Conservation (phyloP, 2,113 vertebrate species). For the Pithys albifrons region DNA sequence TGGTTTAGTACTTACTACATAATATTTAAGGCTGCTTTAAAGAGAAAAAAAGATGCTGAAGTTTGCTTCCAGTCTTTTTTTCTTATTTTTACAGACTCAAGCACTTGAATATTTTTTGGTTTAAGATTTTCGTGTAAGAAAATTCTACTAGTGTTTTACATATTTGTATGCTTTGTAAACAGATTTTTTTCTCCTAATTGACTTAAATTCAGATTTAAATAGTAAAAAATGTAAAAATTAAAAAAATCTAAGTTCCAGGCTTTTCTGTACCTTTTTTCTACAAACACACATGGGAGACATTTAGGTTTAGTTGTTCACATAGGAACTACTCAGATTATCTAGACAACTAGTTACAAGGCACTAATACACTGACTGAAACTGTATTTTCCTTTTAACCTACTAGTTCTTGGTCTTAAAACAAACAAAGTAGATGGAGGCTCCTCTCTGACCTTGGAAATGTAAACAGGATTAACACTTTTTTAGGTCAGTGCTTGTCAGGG, state of each 20-base stretch:
- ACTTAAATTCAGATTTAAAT: background rate
- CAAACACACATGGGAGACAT: background rate
- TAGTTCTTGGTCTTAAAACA: background rate
- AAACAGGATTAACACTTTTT: slow-evolving; percentile 67
- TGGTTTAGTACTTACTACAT: background rate
- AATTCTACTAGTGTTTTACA: background rate
- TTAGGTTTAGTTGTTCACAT: background rate
- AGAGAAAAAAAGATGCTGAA: background rate
- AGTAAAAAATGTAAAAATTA: too few species aligned
- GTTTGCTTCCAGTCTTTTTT: background rate
- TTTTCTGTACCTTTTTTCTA: background rate
- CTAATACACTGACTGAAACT: background rate
- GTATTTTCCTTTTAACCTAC: background rate
- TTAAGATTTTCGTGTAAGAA: background rate
- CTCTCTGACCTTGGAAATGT: slow-evolving; percentile 64
- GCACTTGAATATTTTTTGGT: background rate
- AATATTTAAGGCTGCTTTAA: background rate
- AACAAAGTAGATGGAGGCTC: background rate
- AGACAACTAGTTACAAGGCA: background rate
- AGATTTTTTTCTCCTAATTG: background rate
- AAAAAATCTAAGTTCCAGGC: background rate
- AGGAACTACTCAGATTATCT: background rate
- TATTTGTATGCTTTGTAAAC: background rate
- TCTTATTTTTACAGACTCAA: background rate
- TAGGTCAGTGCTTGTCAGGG: slow-evolving; percentile 55